Conservation (phyloP, 1,140 invertebrate species). For the Archegozetes longisetosus region DNA sequence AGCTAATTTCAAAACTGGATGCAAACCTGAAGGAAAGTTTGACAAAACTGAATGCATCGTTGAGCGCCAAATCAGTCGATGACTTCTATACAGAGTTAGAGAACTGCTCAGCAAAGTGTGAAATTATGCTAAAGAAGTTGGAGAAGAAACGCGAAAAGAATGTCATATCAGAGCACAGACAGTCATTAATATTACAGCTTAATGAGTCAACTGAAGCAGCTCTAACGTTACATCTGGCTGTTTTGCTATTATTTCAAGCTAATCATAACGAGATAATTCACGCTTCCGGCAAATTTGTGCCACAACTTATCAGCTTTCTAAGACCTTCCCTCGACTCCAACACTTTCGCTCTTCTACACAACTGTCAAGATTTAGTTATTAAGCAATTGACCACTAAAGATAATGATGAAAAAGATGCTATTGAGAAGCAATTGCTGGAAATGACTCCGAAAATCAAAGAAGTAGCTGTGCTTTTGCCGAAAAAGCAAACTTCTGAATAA, state of each 20-base stretch:
- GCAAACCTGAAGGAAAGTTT: conserved; percentile 41
- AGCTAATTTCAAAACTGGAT: conserved; percentile 35
- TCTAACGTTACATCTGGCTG: conserved; percentile 60
- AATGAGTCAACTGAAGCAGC: conserved; percentile 6
- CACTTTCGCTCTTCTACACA: conserved; percentile 41
- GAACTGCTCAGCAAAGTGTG: conserved; percentile 39
- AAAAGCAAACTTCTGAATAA: not conserved
- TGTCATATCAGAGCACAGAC: conserved; percentile 54
- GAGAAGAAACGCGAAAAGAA: conserved; percentile 71
- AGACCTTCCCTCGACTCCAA: conserved; percentile 46
- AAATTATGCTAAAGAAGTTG: conserved; percentile 67
- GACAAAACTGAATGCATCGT: conserved; percentile 28
- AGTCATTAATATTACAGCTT: conserved; percentile 61
- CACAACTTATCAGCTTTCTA: conserved; percentile 54
- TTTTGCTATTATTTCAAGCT: conserved; percentile 61
- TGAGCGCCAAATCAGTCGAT: conserved; percentile 38
- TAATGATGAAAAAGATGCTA: conserved; percentile 28
- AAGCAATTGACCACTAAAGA: conserved; percentile 38
- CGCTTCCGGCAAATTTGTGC: conserved; percentile 76
- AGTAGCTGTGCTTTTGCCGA: not conserved
- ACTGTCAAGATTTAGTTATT: conserved; percentile 56
- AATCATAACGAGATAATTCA: conserved; percentile 61
- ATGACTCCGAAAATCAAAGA: not conserved
- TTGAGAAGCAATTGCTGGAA: conserved; percentile 23
- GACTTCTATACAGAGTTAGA: conserved; percentile 59